Evolutionary conservation across 2,113 vertebrate species (phyloP).

Genomic region (Columba livia): DNA sequence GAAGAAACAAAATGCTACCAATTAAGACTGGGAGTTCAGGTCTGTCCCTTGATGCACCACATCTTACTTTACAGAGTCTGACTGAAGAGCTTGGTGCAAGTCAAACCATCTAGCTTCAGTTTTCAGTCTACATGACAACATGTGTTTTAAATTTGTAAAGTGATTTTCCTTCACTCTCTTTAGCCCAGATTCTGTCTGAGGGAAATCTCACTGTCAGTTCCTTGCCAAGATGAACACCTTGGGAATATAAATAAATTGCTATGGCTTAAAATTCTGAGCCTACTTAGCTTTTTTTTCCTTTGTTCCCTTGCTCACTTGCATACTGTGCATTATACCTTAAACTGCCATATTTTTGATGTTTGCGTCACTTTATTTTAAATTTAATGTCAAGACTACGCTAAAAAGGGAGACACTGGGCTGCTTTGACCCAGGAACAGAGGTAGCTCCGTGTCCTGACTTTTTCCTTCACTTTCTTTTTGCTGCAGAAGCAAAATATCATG

Average conservation of each 20-base stretch:
- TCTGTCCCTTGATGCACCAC: background rate
- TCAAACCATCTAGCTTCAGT: background rate
- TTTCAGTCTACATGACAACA: background rate
- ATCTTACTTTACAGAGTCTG: background rate
- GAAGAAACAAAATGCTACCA: background rate
- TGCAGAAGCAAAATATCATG: background rate
- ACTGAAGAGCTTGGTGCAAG: background rate
- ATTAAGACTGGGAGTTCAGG: background rate
- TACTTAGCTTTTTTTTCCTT: background rate
- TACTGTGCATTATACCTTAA: background rate
- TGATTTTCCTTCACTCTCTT: background rate
- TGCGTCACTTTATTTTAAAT: background rate
- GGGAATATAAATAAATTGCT: background rate
- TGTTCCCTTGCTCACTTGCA: background rate
- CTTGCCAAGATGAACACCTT: background rate
- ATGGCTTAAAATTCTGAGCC: background rate
- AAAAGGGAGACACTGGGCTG: background rate
- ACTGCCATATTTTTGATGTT: background rate
- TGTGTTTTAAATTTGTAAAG: background rate
- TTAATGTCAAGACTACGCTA: background rate
- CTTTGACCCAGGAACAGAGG: background rate
- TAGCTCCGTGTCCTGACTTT: background rate
- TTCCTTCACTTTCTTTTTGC: background rate
- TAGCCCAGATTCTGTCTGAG: background rate
- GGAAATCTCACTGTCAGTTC: background rate